phyloP scores from a whole-genome alignment of 2,888 invertebrate genomes.

The Zelleria hepariella region DNA sequence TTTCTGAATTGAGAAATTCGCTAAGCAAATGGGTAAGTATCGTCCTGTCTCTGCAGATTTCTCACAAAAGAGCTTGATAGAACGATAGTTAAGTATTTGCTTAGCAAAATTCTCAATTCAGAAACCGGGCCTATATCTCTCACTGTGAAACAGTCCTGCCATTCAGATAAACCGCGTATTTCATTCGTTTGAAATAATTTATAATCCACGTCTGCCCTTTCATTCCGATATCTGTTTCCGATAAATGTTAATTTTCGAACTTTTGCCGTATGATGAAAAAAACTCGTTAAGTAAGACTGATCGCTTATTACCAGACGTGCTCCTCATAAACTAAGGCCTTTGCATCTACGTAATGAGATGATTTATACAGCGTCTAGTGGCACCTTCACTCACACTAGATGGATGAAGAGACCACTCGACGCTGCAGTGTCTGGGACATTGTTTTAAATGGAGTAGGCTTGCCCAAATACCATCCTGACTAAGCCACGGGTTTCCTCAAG shows the following conservation, averaged over 20 bases:
- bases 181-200: constrained; percentile 25
- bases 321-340: constrained; percentile 8
- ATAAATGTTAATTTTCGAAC: constrained; percentile 20
- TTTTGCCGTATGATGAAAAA: constrained; percentile 14
- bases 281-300: constrained; percentile 13
- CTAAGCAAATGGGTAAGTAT: too few relatives aligned
- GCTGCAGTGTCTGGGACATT: too few relatives aligned
- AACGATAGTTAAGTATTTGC: too few relatives aligned
- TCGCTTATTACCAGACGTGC: constrained; percentile 13
- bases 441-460: too few relatives aligned
- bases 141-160: constrained; percentile 7
- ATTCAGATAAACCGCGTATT: constrained; percentile 12
- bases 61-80: too few relatives aligned
- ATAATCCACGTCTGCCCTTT: constrained; percentile 19
- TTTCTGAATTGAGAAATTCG: too few relatives aligned
- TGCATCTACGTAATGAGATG: background rate
- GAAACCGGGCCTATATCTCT: constrained; percentile 4
- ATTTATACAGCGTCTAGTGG: background rate
- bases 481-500: too few relatives aligned
- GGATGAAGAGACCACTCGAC: too few relatives aligned
- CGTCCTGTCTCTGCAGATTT: too few relatives aligned
- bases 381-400: too few relatives aligned
- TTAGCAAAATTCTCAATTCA: too few relatives aligned
- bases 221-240: constrained; percentile 24
- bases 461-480: too few relatives aligned